Base-by-base conservation (phyloP, 2,888 invertebrate species). In the Epinotia nisella region DNA sequence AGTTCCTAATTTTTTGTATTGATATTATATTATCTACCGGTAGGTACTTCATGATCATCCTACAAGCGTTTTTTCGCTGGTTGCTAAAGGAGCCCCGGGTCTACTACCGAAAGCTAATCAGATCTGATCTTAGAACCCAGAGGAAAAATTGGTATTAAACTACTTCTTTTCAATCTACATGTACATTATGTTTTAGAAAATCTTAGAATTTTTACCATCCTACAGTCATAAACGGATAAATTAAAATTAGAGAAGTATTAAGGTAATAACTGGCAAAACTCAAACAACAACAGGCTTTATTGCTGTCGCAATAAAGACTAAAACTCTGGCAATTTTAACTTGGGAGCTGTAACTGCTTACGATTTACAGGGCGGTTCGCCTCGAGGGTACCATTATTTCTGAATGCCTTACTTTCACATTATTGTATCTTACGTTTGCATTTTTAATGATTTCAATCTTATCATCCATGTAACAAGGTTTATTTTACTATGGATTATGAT, bases 381-480 rank as follows among this genome's bases (percentile, higher is more conserved):
- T 53, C 71, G 45, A 5, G 60, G 60, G 71, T 17, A 2, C 60
- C 53, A 60, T 71, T 45, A 66, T 29, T 55, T 71, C 17, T 45
- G 11, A 55, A 55, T 55, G 17, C 21, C 39, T 65, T 53, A 55
- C 10, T 15, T 53, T 19, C 5, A 19, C 53, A 53, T 55, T 19
- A 53, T 35, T 29, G 39, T 65, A 65, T 65, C 35, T 55, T 10
- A 10, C 13, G 13, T 39, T 0, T 4, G 1, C n/a, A 11, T 53
- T 0, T 24, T 29, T 17, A 10, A n/a, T n/a, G 9, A 35, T 41
- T 56, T 21, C 3, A 55, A 24, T 1, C 41, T 56, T 53, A 56
- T 39, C 2, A 0, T 10, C 39, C 1, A 19, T 9, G 5, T 19
- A 19, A 35, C 15, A 65, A 65, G 55, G 65, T 64, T 13, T 21